A percentile compares a stretch with the other conserved stretches of the same genome.
Conservation (phyloP, 2,113 vertebrate species). For the Ploceus nigricollis region DNA sequence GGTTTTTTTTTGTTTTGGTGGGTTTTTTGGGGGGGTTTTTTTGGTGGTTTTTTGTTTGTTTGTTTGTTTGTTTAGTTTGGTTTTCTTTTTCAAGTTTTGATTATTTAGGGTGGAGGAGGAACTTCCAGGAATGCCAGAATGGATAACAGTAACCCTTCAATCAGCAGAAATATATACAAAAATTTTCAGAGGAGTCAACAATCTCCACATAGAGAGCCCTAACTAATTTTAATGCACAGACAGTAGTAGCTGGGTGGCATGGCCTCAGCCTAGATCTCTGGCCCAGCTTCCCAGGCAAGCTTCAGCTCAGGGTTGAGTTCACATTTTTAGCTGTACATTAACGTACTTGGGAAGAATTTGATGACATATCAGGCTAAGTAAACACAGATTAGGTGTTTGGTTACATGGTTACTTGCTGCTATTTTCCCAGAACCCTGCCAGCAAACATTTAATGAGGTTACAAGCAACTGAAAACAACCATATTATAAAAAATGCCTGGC, state of each 20-base stretch:
- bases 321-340: background rate
- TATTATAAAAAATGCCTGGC: background rate
- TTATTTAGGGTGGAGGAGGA: background rate
- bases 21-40: background rate
- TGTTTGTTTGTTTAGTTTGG: background rate
- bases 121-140: background rate
- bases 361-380: background rate
- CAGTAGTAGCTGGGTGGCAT: background rate
- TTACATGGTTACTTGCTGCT: slow-evolving; percentile 10
- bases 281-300: background rate
- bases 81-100: background rate
- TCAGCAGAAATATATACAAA: background rate
- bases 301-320: background rate
- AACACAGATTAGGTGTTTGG: slow-evolving; percentile 9
- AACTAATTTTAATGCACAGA: background rate
- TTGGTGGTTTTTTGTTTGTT: background rate
- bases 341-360: background rate
- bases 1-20: background rate
- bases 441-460: background rate
- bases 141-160: background rate
- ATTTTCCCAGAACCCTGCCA: background rate
- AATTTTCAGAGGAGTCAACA: background rate
- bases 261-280: background rate
- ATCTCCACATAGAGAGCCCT: background rate
- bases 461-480: background rate